Evolutionary conservation across 2,888 invertebrate genomes (phyloP).

Genomic region (Cantharis rustica): DNA sequence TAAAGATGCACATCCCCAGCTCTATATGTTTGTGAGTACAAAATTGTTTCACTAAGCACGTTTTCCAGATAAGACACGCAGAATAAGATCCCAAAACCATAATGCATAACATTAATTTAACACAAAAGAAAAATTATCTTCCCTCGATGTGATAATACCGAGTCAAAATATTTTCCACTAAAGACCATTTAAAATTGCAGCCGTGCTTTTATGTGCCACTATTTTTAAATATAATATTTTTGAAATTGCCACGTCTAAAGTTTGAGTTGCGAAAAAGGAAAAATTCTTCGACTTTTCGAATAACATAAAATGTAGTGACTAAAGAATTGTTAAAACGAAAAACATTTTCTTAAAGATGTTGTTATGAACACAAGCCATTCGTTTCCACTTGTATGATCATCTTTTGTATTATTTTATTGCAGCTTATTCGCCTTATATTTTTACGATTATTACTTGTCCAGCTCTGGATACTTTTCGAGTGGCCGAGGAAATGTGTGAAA

Average conservation of each 20-base stretch:
- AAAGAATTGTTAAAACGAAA: constrained; percentile 12
- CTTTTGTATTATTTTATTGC: constrained; percentile 19
- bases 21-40: background rate
- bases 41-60: constrained; percentile 1
- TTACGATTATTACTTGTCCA: constrained; percentile 28
- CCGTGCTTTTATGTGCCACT: background rate
- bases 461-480: constrained; percentile 16
- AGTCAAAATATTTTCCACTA: background rate
- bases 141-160: background rate
- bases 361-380: constrained; percentile 13
- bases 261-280: background rate
- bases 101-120: background rate
- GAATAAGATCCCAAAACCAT: constrained; percentile 2
- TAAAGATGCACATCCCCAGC: background rate
- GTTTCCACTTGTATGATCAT: constrained; percentile 13
- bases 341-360: constrained; percentile 7
- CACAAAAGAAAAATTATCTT: background rate
- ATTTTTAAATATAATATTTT: background rate
- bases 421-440: constrained; percentile 3
- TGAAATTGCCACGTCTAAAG: background rate
- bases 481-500: constrained; percentile 21
- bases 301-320: constrained; percentile 8
- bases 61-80: constrained; percentile 2
- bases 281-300: background rate
- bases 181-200: background rate